Base-by-base conservation (phyloP, 2,888 invertebrate genomes). In the Callosobruchus maculatus region DNA sequence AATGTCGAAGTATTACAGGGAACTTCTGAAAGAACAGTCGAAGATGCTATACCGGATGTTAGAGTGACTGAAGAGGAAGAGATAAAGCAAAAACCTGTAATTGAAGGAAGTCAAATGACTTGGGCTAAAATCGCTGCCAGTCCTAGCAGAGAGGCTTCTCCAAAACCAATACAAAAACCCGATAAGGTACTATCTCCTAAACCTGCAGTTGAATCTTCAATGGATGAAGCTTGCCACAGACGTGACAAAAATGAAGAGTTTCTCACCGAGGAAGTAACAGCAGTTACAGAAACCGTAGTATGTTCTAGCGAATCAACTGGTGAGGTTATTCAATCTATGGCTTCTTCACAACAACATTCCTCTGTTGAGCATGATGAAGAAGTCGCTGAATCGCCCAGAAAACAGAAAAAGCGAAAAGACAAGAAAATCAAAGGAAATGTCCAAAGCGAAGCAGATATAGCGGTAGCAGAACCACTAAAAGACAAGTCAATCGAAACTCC, bases 111-210 rank as follows among this genome's bases (percentile, higher is more conserved):
- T 69, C 26, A 18, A 18, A 20, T 22, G 20, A 22, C 71, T 31
- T 69, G 68, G 31, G 72, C 66, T 7, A 70, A 69, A 68, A 67
- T 71, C 31, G 20, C 68, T 21, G 70, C 71, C 7, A 68, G 49
- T 68, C 20, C 70, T 21, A 74, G 70, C 22, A 72, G 72, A 74
- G 72, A 74, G 1, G 67, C 21, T 20, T 74, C 74, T 67, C 74
- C 74, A 21, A 49, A 49, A 13, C 49, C 70, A 71, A 71, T 21
- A 20, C 31, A 9, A 20, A 21, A 21, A 21, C 71, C 5, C 31
- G 21, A 66, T 22, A 31, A 21, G 3, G 20, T n/a, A 22, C 21
- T 3, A 3, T 70, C 20, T 7, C 30, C 20, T 20, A 70, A 4
- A 21, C 30, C 70, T 22, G 4, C 20, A 21, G 70, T 4, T 70